These are phyloP conservation scores for Girardinus metallicus DNA, from an alignment of 2,797 vertebrate genomes.

Conservation along the genomic window DNA sequence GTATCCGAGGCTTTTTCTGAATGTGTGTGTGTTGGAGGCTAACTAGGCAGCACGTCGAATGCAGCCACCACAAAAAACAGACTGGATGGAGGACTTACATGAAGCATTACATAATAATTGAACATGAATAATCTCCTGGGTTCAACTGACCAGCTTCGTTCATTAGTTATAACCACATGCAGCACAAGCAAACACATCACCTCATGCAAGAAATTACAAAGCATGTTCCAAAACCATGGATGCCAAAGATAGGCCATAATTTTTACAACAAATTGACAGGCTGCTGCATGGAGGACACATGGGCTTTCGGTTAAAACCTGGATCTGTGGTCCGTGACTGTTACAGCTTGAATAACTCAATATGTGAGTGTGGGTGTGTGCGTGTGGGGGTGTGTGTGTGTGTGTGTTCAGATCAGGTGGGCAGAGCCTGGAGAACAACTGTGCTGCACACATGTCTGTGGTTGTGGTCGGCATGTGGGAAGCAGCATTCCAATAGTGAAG, in stretches of 20 bases:
- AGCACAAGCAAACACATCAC: conserved; percentile 62
- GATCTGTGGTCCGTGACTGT: conserved; percentile 45
- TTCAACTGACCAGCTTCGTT: conserved; percentile 34
- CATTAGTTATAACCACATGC: conserved; percentile 49
- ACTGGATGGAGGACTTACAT: conserved; percentile 37
- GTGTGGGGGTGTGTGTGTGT: background rate
- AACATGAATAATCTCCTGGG: conserved; percentile 66
- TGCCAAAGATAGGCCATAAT: conserved; percentile 45
- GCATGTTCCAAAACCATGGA: conserved; percentile 48
- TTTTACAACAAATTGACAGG: conserved; percentile 49
- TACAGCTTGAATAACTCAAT: conserved; percentile 28
- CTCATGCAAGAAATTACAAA: conserved; percentile 50
- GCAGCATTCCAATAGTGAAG: conserved; percentile 43
- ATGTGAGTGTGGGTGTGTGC: conserved; percentile 16
- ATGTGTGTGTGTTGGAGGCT: conserved; percentile 20
- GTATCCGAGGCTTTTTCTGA: conserved; percentile 13
- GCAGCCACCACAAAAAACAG: conserved; percentile 61
- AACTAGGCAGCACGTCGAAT: conserved; percentile 38
- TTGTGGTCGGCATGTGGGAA: conserved; percentile 64
- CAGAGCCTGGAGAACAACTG: conserved; percentile 37
- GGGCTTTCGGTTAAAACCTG: conserved; percentile 40
- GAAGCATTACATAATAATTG: conserved; percentile 58
- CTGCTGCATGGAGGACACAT: conserved; percentile 30
- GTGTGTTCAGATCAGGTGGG: conserved; percentile 54
- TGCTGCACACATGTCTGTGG: conserved; percentile 57